Base-by-base conservation (phyloP, 2,888 invertebrate species). In the Timandra comae region DNA sequence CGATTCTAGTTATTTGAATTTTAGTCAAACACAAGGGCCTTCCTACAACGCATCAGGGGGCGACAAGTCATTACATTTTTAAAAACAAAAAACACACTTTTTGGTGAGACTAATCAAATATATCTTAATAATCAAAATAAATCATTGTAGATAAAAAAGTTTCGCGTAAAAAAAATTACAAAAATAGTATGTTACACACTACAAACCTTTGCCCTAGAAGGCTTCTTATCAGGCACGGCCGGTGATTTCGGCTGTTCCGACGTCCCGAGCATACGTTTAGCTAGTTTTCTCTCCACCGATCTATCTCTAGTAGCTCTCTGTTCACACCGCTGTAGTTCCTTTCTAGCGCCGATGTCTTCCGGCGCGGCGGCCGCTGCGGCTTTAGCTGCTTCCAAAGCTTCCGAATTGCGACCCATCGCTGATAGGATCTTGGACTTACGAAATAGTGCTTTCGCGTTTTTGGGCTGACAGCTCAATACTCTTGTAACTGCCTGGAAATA, bases 381-480 rank as follows among this genome's bases (percentile, higher is more conserved):
- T 2, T 67, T 46, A 0, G 85, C 84, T 0, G 90, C 88, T 28
- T 84, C 79, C 34, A 95, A 87, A 0, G 96, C 95, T 27, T 90
- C 89, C 1, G 89, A 72, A 26, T 91, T 88, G 33, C 94, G 91
- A 0, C 85, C 85, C 81, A 82, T 81, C 0, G 76, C 75, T 1
- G 78, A 67, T 0, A 86, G 56, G 12, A 86, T 85, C 29, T 80
- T 76, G 0, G 81, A 68, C 36, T 96, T 95, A 58, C 97, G 90
- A 68, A 92, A 97, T 7, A 97, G 79, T 0, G 97, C 97, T 74
- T 98, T 98, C 0, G 95, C 91, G 81, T 98, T 97, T 39, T 90
- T 81, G 0, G 97, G 96, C 65, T 97, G 94, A 59, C 93, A 92
- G 41, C 90, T 87, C 7, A 97, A 79, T 2, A 97, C 97, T 61